Percentiles rank a stretch among this genome's conserved stretches.
phyloP scores from a whole-genome alignment of 2,888 invertebrate genomes.

The Bursaphelenchus okinawaensis region DNA sequence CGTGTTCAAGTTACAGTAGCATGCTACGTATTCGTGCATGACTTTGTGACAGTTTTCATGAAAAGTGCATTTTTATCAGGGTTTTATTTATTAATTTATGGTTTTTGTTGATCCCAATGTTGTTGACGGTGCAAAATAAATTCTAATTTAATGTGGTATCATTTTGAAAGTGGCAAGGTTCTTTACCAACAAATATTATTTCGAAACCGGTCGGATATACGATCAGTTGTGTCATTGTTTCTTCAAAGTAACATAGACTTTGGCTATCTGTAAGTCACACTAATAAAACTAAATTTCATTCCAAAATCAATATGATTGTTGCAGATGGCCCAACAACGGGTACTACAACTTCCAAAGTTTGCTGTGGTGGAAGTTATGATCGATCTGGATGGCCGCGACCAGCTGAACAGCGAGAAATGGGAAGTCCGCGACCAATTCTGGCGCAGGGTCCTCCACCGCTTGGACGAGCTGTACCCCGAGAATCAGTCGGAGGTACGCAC shows the following conservation, averaged over 20 bases:
- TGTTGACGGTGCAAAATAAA: not conserved
- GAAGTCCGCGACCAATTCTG: conserved; percentile 8
- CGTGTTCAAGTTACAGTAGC: too few relatives aligned
- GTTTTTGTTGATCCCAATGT: not conserved
- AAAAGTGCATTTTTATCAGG: too few relatives aligned
- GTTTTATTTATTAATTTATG: too few relatives aligned
- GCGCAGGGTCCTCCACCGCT: not conserved
- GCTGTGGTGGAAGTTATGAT: conserved; percentile 16
- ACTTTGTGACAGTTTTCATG: too few relatives aligned
- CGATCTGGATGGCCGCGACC: conserved; percentile 10
- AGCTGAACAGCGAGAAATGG: not conserved
- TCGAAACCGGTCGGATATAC: too few relatives aligned
- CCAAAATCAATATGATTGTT: too few relatives aligned
- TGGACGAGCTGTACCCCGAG: conserved; percentile 8
- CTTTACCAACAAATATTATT: too few relatives aligned
- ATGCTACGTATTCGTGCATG: too few relatives aligned
- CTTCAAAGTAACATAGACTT: too few relatives aligned
- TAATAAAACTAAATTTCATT: too few relatives aligned
- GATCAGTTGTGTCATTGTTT: too few relatives aligned
- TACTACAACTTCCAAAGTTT: conserved; percentile 12
- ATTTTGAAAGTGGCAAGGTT: not conserved
- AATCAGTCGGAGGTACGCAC: conserved; percentile 10
- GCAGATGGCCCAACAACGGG: conserved; percentile 1
- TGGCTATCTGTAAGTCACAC: too few relatives aligned
- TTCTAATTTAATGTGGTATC: not conserved